Conservation (phyloP, 2,888 invertebrate genomes). For the Neoscelio sp. region DNA sequence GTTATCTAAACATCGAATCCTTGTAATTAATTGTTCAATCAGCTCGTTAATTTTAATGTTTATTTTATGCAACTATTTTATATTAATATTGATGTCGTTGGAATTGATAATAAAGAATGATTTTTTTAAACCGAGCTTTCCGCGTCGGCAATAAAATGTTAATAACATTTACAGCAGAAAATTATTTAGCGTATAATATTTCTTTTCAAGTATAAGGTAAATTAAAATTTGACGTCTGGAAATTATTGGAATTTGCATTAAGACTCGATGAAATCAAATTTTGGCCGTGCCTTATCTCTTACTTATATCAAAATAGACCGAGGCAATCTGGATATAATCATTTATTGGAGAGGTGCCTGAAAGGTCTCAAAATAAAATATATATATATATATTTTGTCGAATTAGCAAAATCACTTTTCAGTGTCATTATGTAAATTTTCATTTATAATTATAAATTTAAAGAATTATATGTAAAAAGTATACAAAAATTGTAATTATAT, state of each 20-base stretch:
- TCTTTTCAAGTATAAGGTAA: not conserved
- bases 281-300: constrained; percentile 54
- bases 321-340: constrained; percentile 66
- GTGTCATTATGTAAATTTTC: too few species aligned
- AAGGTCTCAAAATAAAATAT: constrained; percentile 58
- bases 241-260: constrained; percentile 3
- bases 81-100: too few species aligned
- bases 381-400: constrained; percentile 33
- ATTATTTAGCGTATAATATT: too few species aligned
- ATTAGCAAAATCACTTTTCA: constrained; percentile 8
- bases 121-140: too few species aligned
- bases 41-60: not conserved
- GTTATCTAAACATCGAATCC: constrained; percentile 10
- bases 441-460: too few species aligned
- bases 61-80: not conserved
- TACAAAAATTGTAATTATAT: too few species aligned
- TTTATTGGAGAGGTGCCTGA: constrained; percentile 65
- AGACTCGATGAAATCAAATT: constrained; percentile 36
- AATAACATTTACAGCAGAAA: too few species aligned
- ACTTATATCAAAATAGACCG: constrained; percentile 66
- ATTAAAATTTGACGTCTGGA: not conserved
- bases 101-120: too few species aligned
- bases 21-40: constrained; percentile 8
- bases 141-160: too few species aligned
- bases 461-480: too few species aligned